Evolutionary conservation across 2,113 vertebrate genomes (phyloP).

Genomic region (Piaya cayana): DNA sequence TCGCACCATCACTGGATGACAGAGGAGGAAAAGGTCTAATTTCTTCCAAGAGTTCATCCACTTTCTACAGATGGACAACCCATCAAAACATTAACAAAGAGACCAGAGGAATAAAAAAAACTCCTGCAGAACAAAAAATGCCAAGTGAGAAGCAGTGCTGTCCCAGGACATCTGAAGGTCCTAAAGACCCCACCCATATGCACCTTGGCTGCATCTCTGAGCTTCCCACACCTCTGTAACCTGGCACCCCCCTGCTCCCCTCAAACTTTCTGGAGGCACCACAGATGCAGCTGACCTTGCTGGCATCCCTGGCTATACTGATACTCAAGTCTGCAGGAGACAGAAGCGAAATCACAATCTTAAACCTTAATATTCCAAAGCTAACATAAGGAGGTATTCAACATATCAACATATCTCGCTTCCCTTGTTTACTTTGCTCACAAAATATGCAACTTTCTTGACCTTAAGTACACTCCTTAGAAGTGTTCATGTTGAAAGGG

Average conservation of each 20-base stretch:
- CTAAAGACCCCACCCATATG: rapidly evolving
- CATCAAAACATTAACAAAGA: neutral
- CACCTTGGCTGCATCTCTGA: neutral
- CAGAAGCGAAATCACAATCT: neutral
- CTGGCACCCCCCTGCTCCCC: neutral
- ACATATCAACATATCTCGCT: neutral
- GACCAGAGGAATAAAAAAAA: neutral
- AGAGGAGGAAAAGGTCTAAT: neutral
- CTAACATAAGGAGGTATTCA: neutral
- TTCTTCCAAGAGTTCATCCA: neutral
- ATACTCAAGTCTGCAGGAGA: neutral
- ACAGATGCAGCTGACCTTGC: neutral
- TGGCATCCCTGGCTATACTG: neutral
- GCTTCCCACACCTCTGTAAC: neutral
- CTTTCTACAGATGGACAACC: rapidly evolving
- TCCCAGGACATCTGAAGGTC: neutral
- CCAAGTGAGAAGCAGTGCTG: rapidly evolving
- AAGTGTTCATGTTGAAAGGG: constrained; percentile 46
- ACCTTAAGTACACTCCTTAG: constrained; percentile 65
- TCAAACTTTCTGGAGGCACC: neutral
- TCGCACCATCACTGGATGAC: neutral
- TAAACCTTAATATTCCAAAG: neutral
- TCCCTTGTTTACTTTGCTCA: constrained; percentile 42
- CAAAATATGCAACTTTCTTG: constrained; percentile 57
- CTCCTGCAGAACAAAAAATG: neutral